Percentiles rank a stretch among this genome's conserved stretches.
These are phyloP conservation scores for Mungos mungo DNA, from an alignment of 2,113 vertebrate species.

Conservation along the genomic window DNA sequence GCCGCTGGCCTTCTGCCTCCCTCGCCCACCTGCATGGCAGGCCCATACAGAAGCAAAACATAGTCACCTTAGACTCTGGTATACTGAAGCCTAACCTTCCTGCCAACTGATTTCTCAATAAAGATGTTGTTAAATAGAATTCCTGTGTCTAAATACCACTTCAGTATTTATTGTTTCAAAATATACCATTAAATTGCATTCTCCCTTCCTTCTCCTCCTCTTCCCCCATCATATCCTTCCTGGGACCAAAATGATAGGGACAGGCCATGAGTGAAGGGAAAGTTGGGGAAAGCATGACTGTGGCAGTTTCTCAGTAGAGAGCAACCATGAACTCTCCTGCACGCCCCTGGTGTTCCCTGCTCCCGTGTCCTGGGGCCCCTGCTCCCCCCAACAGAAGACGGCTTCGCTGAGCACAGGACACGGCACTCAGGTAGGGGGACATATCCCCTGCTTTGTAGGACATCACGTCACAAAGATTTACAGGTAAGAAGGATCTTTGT, in stretches of 20 bases:
- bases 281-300: not conserved
- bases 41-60: not conserved
- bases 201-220: not conserved
- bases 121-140: constrained; percentile 1
- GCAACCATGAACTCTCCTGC: not conserved
- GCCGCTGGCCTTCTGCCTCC: not conserved
- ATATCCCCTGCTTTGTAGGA: not conserved
- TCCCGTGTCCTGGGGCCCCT: not conserved
- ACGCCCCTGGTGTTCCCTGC: too few species aligned
- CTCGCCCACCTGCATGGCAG: not conserved
- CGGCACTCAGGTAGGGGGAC: not conserved
- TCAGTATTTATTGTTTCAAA: not conserved
- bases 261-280: not conserved
- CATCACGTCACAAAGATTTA: not conserved
- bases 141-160: not conserved
- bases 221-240: not conserved
- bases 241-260: not conserved
- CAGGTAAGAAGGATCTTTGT: not conserved
- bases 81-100: not conserved
- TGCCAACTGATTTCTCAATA: not conserved
- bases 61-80: constrained; percentile 44
- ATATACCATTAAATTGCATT: not conserved
- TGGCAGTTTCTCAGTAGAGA: not conserved
- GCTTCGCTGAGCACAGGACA: not conserved
- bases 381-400: not conserved